Conservation (phyloP, 2,797 vertebrate genomes). For the Tadarida brasiliensis region DNA sequence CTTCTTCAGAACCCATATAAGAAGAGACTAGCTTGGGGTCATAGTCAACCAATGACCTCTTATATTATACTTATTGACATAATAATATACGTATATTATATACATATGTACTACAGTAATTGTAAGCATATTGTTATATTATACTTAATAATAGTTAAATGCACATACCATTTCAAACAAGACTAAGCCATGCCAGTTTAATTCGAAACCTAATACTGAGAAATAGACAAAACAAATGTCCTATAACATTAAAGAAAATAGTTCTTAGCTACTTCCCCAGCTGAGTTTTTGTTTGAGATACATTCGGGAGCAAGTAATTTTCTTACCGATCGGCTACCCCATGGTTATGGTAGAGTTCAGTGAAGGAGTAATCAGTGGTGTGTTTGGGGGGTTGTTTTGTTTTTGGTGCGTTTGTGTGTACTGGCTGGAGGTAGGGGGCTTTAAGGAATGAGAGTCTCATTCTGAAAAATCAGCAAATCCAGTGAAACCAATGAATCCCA, state of each 20-base stretch:
- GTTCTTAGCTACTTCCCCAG: background rate
- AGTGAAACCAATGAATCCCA: background rate
- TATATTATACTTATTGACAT: background rate
- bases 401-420: background rate
- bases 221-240: background rate
- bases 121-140: background rate
- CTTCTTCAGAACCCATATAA: background rate
- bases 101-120: background rate
- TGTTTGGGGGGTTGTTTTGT: background rate
- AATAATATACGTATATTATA: background rate
- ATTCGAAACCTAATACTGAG: background rate
- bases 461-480: slow-evolving; percentile 32
- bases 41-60: background rate
- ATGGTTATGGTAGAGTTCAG: background rate
- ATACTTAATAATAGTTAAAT: background rate
- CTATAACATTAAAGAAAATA: background rate
- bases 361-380: background rate
- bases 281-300: background rate
- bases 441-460: background rate
- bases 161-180: background rate
- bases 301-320: background rate
- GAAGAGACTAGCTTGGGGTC: background rate
- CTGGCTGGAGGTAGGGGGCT: background rate
- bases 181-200: background rate
- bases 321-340: background rate